Percentiles rank a stretch among this genome's conserved stretches.
These are phyloP conservation scores for Orthosia gracilis DNA, from an alignment of 2,888 invertebrate species.

Conservation along the genomic window DNA sequence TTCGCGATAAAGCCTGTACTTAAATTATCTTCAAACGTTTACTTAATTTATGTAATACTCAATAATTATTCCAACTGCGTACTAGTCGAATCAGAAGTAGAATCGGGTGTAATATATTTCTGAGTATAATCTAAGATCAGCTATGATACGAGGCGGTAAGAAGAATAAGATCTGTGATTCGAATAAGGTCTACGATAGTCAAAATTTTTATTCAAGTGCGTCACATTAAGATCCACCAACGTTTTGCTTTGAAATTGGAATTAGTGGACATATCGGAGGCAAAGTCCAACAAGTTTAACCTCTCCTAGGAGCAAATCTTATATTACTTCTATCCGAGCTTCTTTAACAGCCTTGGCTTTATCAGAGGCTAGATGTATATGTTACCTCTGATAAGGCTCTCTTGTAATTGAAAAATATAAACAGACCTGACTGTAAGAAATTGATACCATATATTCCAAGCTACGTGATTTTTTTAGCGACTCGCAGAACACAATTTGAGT, in stretches of 20 bases:
- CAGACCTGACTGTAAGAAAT: neutral
- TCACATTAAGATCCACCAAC: neutral
- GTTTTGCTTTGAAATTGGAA: neutral
- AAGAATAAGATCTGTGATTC: slow-evolving; percentile 24
- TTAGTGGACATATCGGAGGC: neutral
- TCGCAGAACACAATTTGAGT: neutral
- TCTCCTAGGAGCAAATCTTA: too few species aligned
- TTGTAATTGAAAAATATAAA: neutral
- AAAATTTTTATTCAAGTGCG: slow-evolving; percentile 16
- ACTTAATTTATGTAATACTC: slow-evolving; percentile 30
- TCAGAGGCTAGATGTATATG: too few species aligned
- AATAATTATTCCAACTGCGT: slow-evolving; percentile 65
- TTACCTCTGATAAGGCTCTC: too few species aligned
- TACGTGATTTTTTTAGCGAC: neutral
- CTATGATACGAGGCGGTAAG: slow-evolving; percentile 60
- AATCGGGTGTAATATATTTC: slow-evolving; percentile 60
- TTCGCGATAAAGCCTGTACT: neutral
- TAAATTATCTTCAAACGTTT: slow-evolving; percentile 15
- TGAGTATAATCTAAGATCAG: slow-evolving; percentile 64
- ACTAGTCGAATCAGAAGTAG: slow-evolving; percentile 59
- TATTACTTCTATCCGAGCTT: too few species aligned
- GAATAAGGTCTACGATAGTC: slow-evolving; percentile 18
- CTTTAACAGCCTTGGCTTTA: too few species aligned
- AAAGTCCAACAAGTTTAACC: too few species aligned
- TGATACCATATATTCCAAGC: neutral